Evolutionary conservation across 1,140 invertebrate species (phyloP).

Genomic region (Lordiphosa mommai): DNA sequence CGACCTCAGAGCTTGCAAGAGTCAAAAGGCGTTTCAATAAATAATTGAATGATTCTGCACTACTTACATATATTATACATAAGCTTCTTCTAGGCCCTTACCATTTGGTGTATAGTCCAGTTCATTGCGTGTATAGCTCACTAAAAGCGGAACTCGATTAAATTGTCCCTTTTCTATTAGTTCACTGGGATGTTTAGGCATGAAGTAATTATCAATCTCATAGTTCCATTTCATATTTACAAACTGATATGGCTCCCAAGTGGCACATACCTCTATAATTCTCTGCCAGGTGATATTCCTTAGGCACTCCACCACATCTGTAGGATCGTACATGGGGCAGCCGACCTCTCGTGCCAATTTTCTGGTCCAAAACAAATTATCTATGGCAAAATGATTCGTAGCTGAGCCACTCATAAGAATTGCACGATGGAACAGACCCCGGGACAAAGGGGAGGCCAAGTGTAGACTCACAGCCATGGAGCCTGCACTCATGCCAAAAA

Average conservation of each 20-base stretch:
- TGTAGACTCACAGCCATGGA: conserved; percentile 80
- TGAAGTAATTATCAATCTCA: conserved; percentile 53
- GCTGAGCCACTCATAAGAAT: conserved; percentile 85
- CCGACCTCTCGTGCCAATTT: conserved; percentile 47
- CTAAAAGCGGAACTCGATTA: conserved; percentile 83
- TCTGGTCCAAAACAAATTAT: conserved; percentile 58
- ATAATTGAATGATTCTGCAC: no score
- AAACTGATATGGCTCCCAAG: conserved; percentile 57
- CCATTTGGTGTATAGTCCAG: conserved; percentile 82
- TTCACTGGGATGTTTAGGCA: conserved; percentile 80
- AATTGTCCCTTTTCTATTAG: conserved; percentile 82
- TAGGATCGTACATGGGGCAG: conserved; percentile 49
- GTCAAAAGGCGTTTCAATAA: no score
- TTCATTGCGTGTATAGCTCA: conserved; percentile 84
- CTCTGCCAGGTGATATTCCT: conserved; percentile 51
- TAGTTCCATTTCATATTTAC: conserved; percentile 73
- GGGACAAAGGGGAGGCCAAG: conserved; percentile 81
- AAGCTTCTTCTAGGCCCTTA: conserved; percentile 34
- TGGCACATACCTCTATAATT: conserved; percentile 38
- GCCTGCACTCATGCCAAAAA: conserved; percentile 82
- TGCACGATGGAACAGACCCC: conserved; percentile 83
- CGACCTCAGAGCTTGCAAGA: no score
- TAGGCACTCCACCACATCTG: conserved; percentile 57
- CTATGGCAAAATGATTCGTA: conserved; percentile 80
- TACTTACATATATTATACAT: no score